A percentile compares a stretch with the other conserved stretches of the same genome.
Evolutionary conservation across 2,113 vertebrate species (phyloP).

Genomic region (Lagopus leucura): DNA sequence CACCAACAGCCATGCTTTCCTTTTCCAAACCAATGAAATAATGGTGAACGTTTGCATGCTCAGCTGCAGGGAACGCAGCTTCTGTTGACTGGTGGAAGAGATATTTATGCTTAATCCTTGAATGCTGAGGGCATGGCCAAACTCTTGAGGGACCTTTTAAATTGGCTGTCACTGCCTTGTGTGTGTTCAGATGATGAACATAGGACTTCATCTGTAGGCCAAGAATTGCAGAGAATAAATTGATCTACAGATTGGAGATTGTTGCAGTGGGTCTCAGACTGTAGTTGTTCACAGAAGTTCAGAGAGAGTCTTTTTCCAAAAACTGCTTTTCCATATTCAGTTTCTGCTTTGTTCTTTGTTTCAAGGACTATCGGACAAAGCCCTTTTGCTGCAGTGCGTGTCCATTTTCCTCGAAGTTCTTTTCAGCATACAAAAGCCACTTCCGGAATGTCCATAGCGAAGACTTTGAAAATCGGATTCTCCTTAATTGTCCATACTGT

Average conservation of each 20-base stretch:
- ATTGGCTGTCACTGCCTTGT: background rate
- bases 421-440: conserved; percentile 99
- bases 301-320: background rate
- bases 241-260: background rate
- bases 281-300: background rate
- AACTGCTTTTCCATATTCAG: background rate
- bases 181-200: background rate
- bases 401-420: conserved; percentile 98
- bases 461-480: conserved; percentile 98
- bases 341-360: conserved; percentile 69
- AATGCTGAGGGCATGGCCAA: background rate
- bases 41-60: background rate
- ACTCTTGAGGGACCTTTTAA: background rate
- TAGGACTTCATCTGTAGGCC: background rate
- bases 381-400: conserved; percentile 99
- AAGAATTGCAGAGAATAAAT: background rate
- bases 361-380: conserved; percentile 97
- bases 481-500: conserved; percentile 99
- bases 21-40: background rate
- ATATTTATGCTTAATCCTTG: background rate
- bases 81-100: background rate
- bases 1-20: background rate
- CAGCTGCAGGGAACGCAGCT: background rate
- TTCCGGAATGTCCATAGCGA: conserved; percentile 99
- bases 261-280: background rate